Conservation (phyloP, 2,113 vertebrate species). For the Sapajus apella region DNA sequence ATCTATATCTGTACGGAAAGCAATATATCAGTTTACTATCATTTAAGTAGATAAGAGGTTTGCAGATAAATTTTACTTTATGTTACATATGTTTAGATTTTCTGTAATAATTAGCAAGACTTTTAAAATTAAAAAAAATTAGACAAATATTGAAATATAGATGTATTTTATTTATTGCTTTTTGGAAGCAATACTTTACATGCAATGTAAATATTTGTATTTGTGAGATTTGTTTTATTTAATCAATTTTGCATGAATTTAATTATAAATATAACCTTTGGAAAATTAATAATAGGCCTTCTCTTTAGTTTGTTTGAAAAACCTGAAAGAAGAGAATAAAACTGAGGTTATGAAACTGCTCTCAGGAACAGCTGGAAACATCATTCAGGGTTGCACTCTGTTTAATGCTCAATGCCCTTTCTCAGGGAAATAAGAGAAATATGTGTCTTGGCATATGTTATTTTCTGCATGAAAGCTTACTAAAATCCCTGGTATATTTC, state of each 20-base stretch:
- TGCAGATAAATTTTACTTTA: neutral
- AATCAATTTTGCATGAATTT: neutral
- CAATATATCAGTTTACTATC: neutral
- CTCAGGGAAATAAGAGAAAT: slow-evolving; percentile 45
- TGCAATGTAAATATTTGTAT: neutral
- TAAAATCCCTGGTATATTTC: slow-evolving; percentile 58
- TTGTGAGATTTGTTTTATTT: slow-evolving; percentile 43
- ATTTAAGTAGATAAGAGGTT: neutral
- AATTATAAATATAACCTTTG: slow-evolving; percentile 65
- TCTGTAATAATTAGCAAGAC: neutral
- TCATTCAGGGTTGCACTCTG: slow-evolving; percentile 45
- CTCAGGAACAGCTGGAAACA: slow-evolving; percentile 54
- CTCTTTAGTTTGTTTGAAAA: slow-evolving; percentile 44
- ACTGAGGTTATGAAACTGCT: slow-evolving; percentile 36
- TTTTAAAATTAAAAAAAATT: neutral
- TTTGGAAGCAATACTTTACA: neutral
- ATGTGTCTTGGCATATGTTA: slow-evolving; percentile 27
- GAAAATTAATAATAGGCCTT: slow-evolving; percentile 33
- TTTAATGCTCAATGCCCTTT: slow-evolving; percentile 42
- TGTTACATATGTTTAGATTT: neutral
- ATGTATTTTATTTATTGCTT: neutral
- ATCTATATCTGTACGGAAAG: neutral
- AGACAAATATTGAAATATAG: neutral
- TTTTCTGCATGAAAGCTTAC: slow-evolving; percentile 53
- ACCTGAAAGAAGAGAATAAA: slow-evolving; percentile 42